Conservation (phyloP, 1,140 invertebrate genomes). For the Pogonognathellus flavescens region DNA sequence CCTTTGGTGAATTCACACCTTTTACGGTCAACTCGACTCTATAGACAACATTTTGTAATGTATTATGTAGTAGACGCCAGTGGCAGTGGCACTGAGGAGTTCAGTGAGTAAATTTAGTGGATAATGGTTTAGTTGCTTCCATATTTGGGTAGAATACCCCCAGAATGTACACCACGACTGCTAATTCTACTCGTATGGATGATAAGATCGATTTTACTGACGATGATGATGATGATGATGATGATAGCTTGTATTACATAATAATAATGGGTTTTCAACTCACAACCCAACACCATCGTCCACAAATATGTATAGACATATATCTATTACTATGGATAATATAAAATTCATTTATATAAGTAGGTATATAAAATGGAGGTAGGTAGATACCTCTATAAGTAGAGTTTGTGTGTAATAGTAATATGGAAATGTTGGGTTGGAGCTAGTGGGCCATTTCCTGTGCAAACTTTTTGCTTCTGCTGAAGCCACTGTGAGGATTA, state of each 20-base stretch:
- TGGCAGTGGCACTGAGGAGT: not conserved
- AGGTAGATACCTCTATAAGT: not conserved
- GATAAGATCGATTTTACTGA: conserved; percentile 42
- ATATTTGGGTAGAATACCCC: not conserved
- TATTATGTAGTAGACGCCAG: too few species aligned
- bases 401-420: not conserved
- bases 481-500: conserved; percentile 17
- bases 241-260: conserved; percentile 19
- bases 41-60: too few species aligned
- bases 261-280: conserved; percentile 44
- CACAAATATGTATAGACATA: not conserved
- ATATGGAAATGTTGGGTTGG: conserved; percentile 19
- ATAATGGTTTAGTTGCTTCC: not conserved
- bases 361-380: not conserved
- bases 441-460: conserved; percentile 27
- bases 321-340: not conserved
- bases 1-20: too few species aligned
- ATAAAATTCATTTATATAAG: not conserved
- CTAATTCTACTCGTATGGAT: not conserved
- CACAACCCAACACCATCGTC: conserved; percentile 33
- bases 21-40: too few species aligned
- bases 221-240: conserved; percentile 21
- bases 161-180: not conserved
- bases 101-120: not conserved
- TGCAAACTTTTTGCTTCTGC: conserved; percentile 21